These are phyloP conservation scores for Anolis sagrei DNA, from an alignment of 2,113 vertebrate genomes.

Conservation along the genomic window DNA sequence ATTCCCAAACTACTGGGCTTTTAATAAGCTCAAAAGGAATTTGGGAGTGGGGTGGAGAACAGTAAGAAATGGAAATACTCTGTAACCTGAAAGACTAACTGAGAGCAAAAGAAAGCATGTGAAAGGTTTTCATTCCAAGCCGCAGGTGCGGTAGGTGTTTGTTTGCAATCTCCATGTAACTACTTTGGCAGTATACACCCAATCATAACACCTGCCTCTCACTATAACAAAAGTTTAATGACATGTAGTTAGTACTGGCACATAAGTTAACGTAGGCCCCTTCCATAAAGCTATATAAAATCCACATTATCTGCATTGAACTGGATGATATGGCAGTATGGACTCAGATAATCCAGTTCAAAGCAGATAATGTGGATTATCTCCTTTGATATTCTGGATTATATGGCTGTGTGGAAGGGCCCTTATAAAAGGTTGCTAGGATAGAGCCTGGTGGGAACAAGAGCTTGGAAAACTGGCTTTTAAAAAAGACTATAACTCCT, in stretches of 20 bases:
- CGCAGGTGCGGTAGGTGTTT: neutral
- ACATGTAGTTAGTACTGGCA: neutral
- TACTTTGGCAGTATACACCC: neutral
- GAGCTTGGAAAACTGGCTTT: neutral
- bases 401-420: no score
- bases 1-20: conserved; percentile 56
- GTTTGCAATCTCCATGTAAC: neutral
- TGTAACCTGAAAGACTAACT: neutral
- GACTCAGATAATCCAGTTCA: no score
- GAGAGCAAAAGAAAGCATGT: neutral
- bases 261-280: no score
- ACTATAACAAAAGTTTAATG: neutral
- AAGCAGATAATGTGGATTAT: no score
- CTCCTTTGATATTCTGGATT: no score
- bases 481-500: no score
- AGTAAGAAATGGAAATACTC: neutral
- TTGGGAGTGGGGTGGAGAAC: neutral
- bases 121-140: neutral
- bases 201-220: neutral
- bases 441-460: no score
- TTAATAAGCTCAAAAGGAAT: conserved; percentile 32
- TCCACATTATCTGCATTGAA: no score
- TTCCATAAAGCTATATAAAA: no score
- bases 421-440: no score
- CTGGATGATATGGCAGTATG: no score